phyloP scores from a whole-genome alignment of 2,888 invertebrate species.

The Apodemia hepburni region DNA sequence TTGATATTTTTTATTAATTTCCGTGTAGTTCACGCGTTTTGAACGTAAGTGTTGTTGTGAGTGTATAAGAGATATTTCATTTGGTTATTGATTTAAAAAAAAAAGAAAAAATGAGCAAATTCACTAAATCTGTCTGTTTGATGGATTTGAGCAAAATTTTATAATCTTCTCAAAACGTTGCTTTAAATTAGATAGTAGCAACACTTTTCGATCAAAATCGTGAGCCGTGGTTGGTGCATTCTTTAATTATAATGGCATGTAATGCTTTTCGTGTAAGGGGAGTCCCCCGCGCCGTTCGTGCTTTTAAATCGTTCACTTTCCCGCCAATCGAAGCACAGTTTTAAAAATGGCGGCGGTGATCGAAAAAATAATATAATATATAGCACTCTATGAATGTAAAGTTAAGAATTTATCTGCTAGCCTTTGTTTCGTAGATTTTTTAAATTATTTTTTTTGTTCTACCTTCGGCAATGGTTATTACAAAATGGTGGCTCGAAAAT shows the following conservation, averaged over 20 bases:
- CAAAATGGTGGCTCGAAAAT: slow-evolving; percentile 25
- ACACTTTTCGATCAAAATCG: slow-evolving; percentile 27
- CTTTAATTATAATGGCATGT: slow-evolving; percentile 50
- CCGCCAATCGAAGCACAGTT: slow-evolving; percentile 21
- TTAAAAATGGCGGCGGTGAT: slow-evolving; percentile 17
- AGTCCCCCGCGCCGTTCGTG: slow-evolving; percentile 59
- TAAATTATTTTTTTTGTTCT: slow-evolving; percentile 37
- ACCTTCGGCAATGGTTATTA: slow-evolving; percentile 23
- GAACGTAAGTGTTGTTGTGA: slow-evolving; percentile 29
- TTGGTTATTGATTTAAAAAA: slow-evolving; percentile 3
- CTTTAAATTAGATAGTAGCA: slow-evolving; percentile 16
- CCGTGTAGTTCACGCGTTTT: slow-evolving; percentile 31
- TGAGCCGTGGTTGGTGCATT: slow-evolving; percentile 45
- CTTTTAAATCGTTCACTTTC: slow-evolving; percentile 46
- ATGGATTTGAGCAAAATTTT: not conserved
- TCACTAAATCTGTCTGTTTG: not conserved
- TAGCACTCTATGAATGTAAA: slow-evolving; percentile 43
- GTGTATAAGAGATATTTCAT: slow-evolving; percentile 1
- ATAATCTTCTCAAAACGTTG: not conserved
- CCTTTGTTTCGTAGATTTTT: slow-evolving; percentile 43
- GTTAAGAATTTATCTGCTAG: slow-evolving; percentile 46
- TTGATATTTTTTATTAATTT: slow-evolving; percentile 32
- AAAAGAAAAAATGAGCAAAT: not conserved
- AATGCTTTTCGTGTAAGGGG: slow-evolving; percentile 59
- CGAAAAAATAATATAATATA: slow-evolving; percentile 40